Base-by-base conservation (phyloP, 2,113 vertebrate species). In the Rhea pennata region DNA sequence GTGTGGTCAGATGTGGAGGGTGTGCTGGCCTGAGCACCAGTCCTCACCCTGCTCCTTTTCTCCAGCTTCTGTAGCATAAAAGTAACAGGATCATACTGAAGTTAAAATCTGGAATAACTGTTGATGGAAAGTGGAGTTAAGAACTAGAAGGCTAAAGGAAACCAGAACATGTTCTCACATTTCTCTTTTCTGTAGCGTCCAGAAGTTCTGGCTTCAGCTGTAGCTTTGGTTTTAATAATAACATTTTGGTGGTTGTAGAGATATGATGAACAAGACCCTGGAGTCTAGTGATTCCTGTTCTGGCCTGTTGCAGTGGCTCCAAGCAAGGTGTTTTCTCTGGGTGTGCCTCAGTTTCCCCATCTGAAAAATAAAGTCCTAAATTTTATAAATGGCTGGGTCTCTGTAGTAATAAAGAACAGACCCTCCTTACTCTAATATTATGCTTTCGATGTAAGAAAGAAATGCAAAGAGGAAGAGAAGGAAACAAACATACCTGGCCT, bases 1-100 rank as follows among this genome's bases (percentile, higher is more conserved):
- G 53, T 59, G 0, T 1, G 4, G 50, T 20, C 12, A 8, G 11
- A 58, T 7, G 13, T 22, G 71, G 22, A 1, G 3, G 15, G 9
- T 9, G 27, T 51, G 24, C 75, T 87, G 56, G 42, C 51, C 56
- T 70, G 22, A 56, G 42, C 48, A 24, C 1, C 1, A 6, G 14
- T 31, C 74, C 27, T 80, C 24, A 7, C 16, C 31, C 50, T 54
- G 29, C 8, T 12, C 29, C 6, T 8, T n/a, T n/a, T 56, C 6
- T 66, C 16, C 33, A 20, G 27, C 20, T 50, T 24, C 42, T 51
- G 14, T 24, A 67, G 23, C 12, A 26, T 31, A 29, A 40, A 44
- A 40, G 9, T 24, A 74, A 13, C 10, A 5, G 39, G 42, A 48
- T 65, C 12, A 6, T 77, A n/a, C 4, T 48, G 5, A 20, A 53